These are phyloP conservation scores for Epizoanthus ramosus DNA, from an alignment of 92 coral and sea anemone species.

Conservation along the genomic window DNA sequence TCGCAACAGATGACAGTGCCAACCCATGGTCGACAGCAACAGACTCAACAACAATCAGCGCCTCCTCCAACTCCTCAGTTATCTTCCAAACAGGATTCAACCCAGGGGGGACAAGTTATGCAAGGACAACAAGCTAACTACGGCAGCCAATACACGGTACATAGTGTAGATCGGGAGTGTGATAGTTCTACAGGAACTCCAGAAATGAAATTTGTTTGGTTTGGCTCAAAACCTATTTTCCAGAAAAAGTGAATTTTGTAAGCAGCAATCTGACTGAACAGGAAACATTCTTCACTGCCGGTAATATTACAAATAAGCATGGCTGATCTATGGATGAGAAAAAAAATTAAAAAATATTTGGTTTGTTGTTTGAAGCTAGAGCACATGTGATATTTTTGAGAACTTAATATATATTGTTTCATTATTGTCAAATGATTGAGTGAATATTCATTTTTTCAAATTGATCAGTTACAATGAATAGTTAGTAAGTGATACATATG, in stretches of 20 bases:
- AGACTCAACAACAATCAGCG: conserved; percentile 7
- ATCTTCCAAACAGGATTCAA: conserved; percentile 13
- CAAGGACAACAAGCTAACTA: conserved; percentile 26
- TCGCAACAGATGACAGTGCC: conserved; percentile 7
- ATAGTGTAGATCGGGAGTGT: conserved; percentile 12
- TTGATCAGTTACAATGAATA: no score
- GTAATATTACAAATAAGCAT: no score
- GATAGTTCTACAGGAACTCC: background rate
- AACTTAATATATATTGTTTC: no score
- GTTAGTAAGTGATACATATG: no score
- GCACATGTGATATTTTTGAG: no score
- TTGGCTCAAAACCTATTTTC: conserved; percentile 26
- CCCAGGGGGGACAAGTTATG: conserved; percentile 10
- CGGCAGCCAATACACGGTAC: conserved; percentile 32
- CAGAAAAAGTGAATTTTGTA: conserved; percentile 8
- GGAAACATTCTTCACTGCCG: background rate
- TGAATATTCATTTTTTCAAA: no score
- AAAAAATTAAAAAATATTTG: no score
- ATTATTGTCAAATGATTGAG: no score
- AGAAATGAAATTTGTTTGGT: conserved; percentile 23
- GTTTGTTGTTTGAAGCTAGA: no score
- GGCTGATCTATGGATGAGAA: background rate
- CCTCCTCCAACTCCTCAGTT: background rate
- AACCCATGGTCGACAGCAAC: conserved; percentile 21
- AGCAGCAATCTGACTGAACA: conserved; percentile 3